Base-by-base conservation (phyloP, 1,140 invertebrate genomes). In the Sitophilus oryzae region DNA sequence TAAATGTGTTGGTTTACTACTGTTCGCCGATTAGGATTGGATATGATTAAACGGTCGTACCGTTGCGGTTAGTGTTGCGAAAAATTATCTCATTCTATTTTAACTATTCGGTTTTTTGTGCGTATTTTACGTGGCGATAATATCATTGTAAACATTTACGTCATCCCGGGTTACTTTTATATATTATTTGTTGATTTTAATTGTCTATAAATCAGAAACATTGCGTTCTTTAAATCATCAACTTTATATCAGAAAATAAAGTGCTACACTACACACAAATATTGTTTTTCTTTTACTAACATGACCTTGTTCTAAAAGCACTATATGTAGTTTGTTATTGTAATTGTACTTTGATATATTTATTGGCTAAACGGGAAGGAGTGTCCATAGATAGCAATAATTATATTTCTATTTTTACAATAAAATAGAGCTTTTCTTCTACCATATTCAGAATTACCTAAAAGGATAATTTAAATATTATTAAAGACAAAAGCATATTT, bases 131-230 rank as follows among this genome's bases (percentile, higher is more conserved):
- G 43, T 41, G 9, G 22, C 21, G 44, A 36, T 49, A 54, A 47
- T 54, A 41, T 5, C 37, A 18, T 15, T 47, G 54, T 56, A 56
- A 56, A 56, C 54, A 56, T 56, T 56, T 43, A 51, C 54, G 54
- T 56, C 54, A 56, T 56, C 45, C 25, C 15, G 8, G 40, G 15
- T 41, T 34, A n/a, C n/a, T 8, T 34, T 34, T 34, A 8, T 8
- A 8, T 8, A 34, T 34, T 34, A 34, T 8, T 34, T 34, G n/a
- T 8, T 34, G 30, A 34, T 34, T 11, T 11, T 37, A 6, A 14
- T 37, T 37, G n/a, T 37, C 16, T 6, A 34, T 34, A 11, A n/a
- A n/a, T n/a, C n/a, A 37, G 21, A 25, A 22, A 22, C 41, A 20
- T 44, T 22, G 21, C 22, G 21, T 21, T 44, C 10, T 14, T n/a